Conservation (phyloP, 2,797 vertebrate genomes). For the Pantherophis alleghaniensis region DNA sequence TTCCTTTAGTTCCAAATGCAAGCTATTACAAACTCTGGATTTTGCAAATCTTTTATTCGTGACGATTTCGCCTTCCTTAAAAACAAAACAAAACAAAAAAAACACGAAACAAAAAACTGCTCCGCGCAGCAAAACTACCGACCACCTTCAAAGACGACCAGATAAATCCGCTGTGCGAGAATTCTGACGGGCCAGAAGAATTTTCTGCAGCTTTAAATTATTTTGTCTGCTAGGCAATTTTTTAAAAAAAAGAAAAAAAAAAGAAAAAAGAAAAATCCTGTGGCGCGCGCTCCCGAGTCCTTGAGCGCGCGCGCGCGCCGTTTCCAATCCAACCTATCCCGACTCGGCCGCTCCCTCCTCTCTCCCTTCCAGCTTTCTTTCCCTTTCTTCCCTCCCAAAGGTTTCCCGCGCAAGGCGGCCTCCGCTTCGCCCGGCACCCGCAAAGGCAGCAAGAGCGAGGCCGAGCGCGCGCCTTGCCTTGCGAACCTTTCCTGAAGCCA, state of each 20-base stretch:
- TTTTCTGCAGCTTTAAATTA: background rate
- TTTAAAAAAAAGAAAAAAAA: too few relatives aligned
- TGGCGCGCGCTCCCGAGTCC: background rate
- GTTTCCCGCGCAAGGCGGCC: slow-evolving; percentile 2
- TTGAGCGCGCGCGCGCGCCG: background rate
- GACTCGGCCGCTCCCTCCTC: background rate
- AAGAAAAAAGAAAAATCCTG: background rate
- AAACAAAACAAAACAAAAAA: background rate
- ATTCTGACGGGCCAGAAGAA: background rate
- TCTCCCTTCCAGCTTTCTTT: background rate
- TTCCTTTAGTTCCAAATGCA: background rate
- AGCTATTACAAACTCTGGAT: background rate
- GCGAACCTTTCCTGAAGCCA: background rate
- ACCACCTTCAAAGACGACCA: background rate
- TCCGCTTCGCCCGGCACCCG: background rate
- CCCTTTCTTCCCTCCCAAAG: slow-evolving; percentile 16
- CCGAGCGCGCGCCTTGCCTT: background rate
- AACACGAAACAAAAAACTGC: background rate
- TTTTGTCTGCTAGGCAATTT: background rate
- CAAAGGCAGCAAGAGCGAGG: background rate
- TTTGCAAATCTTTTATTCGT: background rate
- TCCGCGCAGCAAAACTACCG: background rate
- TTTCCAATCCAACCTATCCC: background rate
- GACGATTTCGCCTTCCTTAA: background rate
- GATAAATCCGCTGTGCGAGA: background rate